A percentile compares a stretch with the other conserved stretches of the same genome.
Evolutionary conservation across 2,797 vertebrate genomes (phyloP).

Genomic region (Karalla daura): DNA sequence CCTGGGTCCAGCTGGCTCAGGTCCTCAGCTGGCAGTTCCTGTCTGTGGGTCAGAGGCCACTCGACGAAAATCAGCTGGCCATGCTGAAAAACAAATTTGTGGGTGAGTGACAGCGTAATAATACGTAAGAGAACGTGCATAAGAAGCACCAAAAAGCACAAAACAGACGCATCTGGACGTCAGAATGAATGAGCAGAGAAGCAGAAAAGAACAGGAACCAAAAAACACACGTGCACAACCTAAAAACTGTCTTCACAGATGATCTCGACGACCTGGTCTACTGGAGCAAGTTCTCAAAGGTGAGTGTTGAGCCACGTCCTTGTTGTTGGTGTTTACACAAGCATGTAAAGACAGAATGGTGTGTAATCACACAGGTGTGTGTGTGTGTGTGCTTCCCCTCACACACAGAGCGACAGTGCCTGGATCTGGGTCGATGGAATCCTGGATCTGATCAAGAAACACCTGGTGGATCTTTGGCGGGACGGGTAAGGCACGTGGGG

Average conservation of each 20-base stretch:
- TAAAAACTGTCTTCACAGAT: conserved; percentile 82
- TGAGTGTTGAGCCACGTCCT: conserved; percentile 55
- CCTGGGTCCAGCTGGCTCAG: conserved; percentile 89
- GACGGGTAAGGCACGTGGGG: conserved; percentile 84
- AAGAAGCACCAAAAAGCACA: too few relatives aligned
- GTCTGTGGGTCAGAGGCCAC: conserved; percentile 87
- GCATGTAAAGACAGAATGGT: too few relatives aligned
- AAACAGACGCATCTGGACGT: too few relatives aligned
- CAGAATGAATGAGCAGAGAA: too few relatives aligned
- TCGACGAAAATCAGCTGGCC: conserved; percentile 88
- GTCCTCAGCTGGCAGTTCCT: conserved; percentile 96
- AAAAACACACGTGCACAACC: too few relatives aligned
- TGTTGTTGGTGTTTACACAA: not conserved
- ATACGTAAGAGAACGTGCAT: too few relatives aligned
- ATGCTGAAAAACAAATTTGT: conserved; percentile 86
- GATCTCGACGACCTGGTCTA: conserved; percentile 81
- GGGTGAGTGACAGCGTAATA: too few relatives aligned
- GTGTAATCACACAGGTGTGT: not conserved
- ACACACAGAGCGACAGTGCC: conserved; percentile 83
- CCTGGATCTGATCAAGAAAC: conserved; percentile 90
- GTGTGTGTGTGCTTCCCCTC: conserved; percentile 6
- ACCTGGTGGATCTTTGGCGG: conserved; percentile 89
- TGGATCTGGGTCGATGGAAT: conserved; percentile 94
- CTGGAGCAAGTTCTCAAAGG: conserved; percentile 92
- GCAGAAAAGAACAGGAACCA: too few relatives aligned